Evolutionary conservation across 37 sponge, comb jelly and placozoan species (phyloP).

Genomic region (Amphimedon queenslandica): DNA sequence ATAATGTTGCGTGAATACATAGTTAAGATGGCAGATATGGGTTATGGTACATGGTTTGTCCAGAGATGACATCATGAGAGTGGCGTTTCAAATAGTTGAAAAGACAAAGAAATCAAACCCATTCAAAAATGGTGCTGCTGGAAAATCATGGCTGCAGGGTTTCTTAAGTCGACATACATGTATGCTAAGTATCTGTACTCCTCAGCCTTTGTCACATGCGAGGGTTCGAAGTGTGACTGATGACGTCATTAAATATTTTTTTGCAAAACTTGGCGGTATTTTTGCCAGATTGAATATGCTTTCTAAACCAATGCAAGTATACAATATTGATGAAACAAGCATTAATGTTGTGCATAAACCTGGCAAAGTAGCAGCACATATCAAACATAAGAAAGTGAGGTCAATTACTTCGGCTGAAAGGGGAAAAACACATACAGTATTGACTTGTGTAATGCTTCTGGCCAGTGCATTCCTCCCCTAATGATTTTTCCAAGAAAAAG

Average conservation of each 20-base stretch:
- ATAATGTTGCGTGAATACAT: conserved; percentile 11
- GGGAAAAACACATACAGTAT: conserved; percentile 42
- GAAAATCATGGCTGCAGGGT: conserved; percentile 40
- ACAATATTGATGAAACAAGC: conserved; percentile 37
- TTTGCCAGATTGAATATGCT: conserved; percentile 25
- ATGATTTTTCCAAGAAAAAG: conserved; percentile 43
- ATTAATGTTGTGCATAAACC: conserved; percentile 29
- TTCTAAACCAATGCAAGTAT: conserved; percentile 39
- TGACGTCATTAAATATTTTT: conserved; percentile 34
- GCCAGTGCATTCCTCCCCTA: conserved; percentile 25
- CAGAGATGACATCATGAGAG: conserved; percentile 33
- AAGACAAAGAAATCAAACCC: conserved; percentile 18
- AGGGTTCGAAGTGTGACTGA: conserved; percentile 20
- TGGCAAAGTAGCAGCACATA: conserved; percentile 13
- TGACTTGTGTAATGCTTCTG: conserved; percentile 45
- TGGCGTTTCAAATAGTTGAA: conserved; percentile 41
- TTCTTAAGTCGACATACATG: conserved; percentile 27
- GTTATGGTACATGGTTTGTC: conserved; percentile 38
- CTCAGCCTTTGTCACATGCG: conserved; percentile 42
- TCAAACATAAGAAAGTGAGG: conserved; percentile 18
- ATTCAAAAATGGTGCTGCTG: conserved; percentile 38
- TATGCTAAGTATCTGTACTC: conserved; percentile 27
- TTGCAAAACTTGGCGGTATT: conserved; percentile 29
- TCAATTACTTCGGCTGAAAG: conserved; percentile 30
- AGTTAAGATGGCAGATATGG: conserved; percentile 50